Base-by-base conservation (phyloP, 2,113 vertebrate species). In the Numenius arquata region DNA sequence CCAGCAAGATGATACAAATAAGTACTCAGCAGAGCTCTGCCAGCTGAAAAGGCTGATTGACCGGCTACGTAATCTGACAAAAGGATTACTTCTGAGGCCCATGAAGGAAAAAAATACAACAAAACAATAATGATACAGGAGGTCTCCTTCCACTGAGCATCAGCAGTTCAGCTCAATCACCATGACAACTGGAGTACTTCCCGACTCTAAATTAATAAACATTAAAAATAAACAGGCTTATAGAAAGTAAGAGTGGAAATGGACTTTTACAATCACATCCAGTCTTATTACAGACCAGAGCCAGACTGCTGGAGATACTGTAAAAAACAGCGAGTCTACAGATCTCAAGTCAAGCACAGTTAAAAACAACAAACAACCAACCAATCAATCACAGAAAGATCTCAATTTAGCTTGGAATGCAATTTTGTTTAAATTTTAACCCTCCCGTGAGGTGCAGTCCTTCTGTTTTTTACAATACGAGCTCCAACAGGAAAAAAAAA, bases 371-470 rank as follows among this genome's bases (percentile, higher is more conserved):
- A 50, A 47, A 87, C 1, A 87, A 84, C 22, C 11, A 50, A 58
- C 8, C 15, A 48, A 47, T 3, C 16, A 91, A 52, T 38, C 15
- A 50, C 2, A 4, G 6, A 9, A 20, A 80, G 16, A 55, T 55
- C 48, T 79, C 72, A 53, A 4, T 71, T 47, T 71, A 73, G 50
- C 52, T 70, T 50, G 41, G 38, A 91, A 88, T 29, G 50, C 55
- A 71, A 38, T 90, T 90, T 45, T 59, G 61, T 76, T 84, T 89
- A 59, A 70, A 59, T 77, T 71, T 77, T 36, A 86, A 52, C 80
- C 27, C 29, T 80, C 55, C 38, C 47, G 55, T 74, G 59, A 80
- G 16, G 47, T 27, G 14, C 14, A 80, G 43, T 47, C 67, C 27
- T 84, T 34, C 56, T 67, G 50, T n/a, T 88, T 62, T 52, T 14